These are phyloP conservation scores for Pristionchus exspectatus DNA, from an alignment of 2,888 invertebrate genomes.

Conservation along the genomic window DNA sequence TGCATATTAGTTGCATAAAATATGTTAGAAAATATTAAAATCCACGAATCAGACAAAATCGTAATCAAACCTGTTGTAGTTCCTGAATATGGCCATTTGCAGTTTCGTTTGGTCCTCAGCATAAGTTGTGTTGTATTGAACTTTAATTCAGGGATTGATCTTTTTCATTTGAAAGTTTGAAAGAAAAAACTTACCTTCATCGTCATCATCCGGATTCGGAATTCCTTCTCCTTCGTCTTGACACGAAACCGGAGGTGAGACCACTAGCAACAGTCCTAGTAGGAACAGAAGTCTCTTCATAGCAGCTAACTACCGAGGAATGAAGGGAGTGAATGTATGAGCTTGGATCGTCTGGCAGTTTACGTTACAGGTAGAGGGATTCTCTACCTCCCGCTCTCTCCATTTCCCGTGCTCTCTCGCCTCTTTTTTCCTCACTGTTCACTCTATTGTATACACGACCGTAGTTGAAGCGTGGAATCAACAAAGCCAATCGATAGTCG, in stretches of 20 bases:
- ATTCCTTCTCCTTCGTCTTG: background rate
- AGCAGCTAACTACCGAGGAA: background rate
- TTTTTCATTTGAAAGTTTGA: background rate
- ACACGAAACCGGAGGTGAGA: background rate
- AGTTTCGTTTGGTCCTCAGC: conserved; percentile 59
- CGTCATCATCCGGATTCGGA: background rate
- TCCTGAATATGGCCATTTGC: conserved; percentile 60
- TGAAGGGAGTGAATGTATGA: background rate
- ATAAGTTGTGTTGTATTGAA: conserved; percentile 65
- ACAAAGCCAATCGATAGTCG: background rate
- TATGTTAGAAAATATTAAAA: background rate
- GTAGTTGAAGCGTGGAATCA: background rate
- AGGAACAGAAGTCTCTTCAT: background rate
- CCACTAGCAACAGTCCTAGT: background rate
- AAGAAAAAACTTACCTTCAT: background rate
- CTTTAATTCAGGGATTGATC: conserved; percentile 48
- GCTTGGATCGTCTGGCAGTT: background rate
- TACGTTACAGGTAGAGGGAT: conserved; percentile 30
- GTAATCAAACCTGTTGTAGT: conserved; percentile 51
- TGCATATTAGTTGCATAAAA: background rate
- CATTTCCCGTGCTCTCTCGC: conserved; percentile 30
- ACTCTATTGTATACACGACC: background rate
- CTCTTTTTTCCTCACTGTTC: background rate
- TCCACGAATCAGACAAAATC: background rate
- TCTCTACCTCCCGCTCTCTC: background rate